Percentiles rank a stretch among this genome's conserved stretches.
Conservation (phyloP, 53 echinoderm and acorn worm species). For the Temnopleurus reevesii region DNA sequence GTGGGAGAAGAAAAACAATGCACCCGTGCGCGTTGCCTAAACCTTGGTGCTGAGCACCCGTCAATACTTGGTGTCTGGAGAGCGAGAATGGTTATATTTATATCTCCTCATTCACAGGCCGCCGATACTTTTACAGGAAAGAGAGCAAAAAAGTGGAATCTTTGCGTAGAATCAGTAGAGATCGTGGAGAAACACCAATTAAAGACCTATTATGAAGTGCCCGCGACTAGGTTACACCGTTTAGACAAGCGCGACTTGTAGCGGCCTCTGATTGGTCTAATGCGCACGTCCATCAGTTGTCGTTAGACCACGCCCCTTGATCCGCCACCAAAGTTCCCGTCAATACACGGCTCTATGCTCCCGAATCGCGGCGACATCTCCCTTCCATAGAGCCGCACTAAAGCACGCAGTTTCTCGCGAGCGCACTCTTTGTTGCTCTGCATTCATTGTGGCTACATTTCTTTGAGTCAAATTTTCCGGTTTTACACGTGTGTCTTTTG, state of each 20-base stretch:
- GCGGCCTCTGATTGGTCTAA: conserved; percentile 36
- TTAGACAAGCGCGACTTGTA: conserved; percentile 38
- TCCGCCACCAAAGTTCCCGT: background rate
- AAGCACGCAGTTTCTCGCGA: conserved; percentile 45
- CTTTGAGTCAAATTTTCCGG: conserved; percentile 62
- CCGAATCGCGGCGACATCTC: conserved; percentile 23
- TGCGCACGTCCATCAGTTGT: conserved; percentile 35
- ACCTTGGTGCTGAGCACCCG: conserved; percentile 53
- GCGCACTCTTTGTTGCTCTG: conserved; percentile 25
- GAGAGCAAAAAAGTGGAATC: background rate
- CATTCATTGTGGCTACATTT: conserved; percentile 47
- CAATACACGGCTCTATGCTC: background rate
- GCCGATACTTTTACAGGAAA: background rate
- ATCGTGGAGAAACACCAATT: conserved; percentile 58
- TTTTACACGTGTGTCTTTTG: conserved; percentile 58
- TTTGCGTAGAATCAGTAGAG: background rate
- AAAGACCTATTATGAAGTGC: conserved; percentile 61
- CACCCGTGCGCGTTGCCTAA: conserved; percentile 24
- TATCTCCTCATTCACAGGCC: conserved; percentile 41
- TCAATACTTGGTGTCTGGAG: conserved; percentile 42
- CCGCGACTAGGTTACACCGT: conserved; percentile 42
- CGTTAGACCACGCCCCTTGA: conserved; percentile 18
- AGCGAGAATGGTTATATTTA: conserved; percentile 51
- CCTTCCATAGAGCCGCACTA: conserved; percentile 5
- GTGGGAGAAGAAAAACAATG: conserved; percentile 39